These are phyloP conservation scores for Lepus oiostolus DNA, from an alignment of 2,797 vertebrate genomes.

Conservation along the genomic window DNA sequence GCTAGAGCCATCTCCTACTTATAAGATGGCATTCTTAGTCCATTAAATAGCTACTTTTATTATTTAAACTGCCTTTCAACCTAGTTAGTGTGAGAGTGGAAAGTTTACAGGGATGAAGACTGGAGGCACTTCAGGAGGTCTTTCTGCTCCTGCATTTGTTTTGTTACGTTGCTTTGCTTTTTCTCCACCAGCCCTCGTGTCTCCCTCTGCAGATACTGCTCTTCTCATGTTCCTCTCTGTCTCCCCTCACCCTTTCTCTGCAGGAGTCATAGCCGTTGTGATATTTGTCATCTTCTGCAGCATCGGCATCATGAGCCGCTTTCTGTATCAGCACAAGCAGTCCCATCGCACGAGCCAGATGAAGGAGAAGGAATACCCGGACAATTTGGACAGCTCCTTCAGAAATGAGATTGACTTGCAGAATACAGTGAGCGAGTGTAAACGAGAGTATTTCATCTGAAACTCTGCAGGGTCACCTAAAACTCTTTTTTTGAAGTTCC, in stretches of 20 bases:
- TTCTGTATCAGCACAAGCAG: constrained; percentile 95
- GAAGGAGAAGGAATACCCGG: constrained; percentile 93
- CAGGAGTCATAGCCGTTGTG: constrained; percentile 96
- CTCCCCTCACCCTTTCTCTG: neutral
- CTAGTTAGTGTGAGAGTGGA: neutral
- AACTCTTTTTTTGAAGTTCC: constrained; percentile 68
- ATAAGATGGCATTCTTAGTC: neutral
- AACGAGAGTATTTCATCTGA: constrained; percentile 99
- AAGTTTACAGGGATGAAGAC: neutral
- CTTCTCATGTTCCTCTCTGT: neutral
- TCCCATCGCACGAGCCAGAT: constrained; percentile 89
- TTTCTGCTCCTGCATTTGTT: neutral
- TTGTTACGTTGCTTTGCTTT: neutral
- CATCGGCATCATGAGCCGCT: constrained; percentile 93
- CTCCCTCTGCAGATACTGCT: neutral
- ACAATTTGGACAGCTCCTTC: constrained; percentile 91
- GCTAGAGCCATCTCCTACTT: neutral
- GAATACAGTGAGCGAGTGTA: constrained; percentile 94
- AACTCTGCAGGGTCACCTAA: constrained; percentile 78
- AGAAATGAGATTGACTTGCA: constrained; percentile 94
- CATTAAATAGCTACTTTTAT: neutral
- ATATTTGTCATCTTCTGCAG: constrained; percentile 95
- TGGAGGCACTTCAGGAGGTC: neutral
- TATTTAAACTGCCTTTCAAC: neutral
- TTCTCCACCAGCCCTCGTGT: neutral